These are phyloP conservation scores for Lagocephalus sceleratus DNA, from an alignment of 2,797 vertebrate species.

Conservation along the genomic window DNA sequence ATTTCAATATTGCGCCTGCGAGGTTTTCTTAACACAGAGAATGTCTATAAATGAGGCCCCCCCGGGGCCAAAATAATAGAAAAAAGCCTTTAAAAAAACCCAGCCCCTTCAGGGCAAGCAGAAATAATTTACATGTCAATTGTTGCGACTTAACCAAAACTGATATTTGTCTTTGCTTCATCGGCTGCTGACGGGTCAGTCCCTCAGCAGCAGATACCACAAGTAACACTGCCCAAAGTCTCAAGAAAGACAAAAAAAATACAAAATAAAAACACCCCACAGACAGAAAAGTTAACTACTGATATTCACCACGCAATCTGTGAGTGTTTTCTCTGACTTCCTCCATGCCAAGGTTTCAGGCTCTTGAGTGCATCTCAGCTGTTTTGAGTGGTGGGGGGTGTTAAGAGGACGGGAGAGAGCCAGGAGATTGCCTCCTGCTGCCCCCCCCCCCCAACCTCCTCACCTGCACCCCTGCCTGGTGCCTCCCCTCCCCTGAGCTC, in stretches of 20 bases:
- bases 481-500: conserved; percentile 64
- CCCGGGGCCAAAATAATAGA: conserved; percentile 31
- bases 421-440: conserved; percentile 34
- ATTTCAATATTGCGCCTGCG: neutral
- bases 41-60: conserved; percentile 54
- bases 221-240: conserved; percentile 51
- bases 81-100: conserved; percentile 52
- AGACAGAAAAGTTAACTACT: conserved; percentile 18
- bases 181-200: conserved; percentile 54
- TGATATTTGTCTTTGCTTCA: conserved; percentile 53
- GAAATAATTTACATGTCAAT: conserved; percentile 46
- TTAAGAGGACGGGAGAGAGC: conserved; percentile 39
- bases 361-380: conserved; percentile 51
- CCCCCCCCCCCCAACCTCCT: conserved; percentile 45
- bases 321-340: conserved; percentile 59
- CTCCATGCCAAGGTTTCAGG: conserved; percentile 47
- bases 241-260: conserved; percentile 36
- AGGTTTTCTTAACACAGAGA: neutral
- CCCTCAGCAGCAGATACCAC: conserved; percentile 52
- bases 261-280: conserved; percentile 24
- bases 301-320: conserved; percentile 50
- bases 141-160: conserved; percentile 43
- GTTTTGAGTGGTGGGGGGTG: conserved; percentile 25
- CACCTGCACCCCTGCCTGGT: conserved; percentile 23
- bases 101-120: conserved; percentile 41